These are phyloP conservation scores for Drosophila multiciliata DNA, from an alignment of 2,888 invertebrate species.

Conservation along the genomic window DNA sequence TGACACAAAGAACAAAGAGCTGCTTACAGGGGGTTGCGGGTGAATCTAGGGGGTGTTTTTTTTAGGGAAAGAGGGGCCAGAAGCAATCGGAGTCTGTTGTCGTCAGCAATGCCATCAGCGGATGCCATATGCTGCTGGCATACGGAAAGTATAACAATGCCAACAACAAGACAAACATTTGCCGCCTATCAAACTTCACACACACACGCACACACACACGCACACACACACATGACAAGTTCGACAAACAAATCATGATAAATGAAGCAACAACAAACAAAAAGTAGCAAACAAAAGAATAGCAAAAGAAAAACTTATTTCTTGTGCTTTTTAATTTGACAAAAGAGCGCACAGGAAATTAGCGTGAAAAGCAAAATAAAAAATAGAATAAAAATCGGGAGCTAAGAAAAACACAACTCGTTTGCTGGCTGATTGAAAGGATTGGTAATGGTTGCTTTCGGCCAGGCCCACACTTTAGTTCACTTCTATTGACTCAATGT, in stretches of 20 bases:
- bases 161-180: slow-evolving; percentile 71
- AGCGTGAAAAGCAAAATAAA: slow-evolving; percentile 49
- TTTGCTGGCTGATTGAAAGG: slow-evolving; percentile 64
- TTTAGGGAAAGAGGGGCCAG: no score
- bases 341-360: slow-evolving; percentile 73
- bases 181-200: slow-evolving; percentile 71
- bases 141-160: slow-evolving; percentile 51
- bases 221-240: slow-evolving; percentile 49
- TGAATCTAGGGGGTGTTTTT: not conserved
- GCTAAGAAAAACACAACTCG: slow-evolving; percentile 62
- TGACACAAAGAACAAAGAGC: slow-evolving; percentile 66
- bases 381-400: not conserved
- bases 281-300: slow-evolving; percentile 31
- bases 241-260: slow-evolving; percentile 82
- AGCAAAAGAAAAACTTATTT: slow-evolving; percentile 61
- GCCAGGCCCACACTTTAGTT: not conserved
- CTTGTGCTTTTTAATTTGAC: slow-evolving; percentile 75
- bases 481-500: not conserved
- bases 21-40: slow-evolving; percentile 15
- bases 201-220: slow-evolving; percentile 22
- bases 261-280: slow-evolving; percentile 78
- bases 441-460: not conserved
- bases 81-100: slow-evolving; percentile 16
- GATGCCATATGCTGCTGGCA: slow-evolving; percentile 76
- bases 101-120: slow-evolving; percentile 61